Conservation (phyloP, 2,113 vertebrate genomes). For the Ctenodactylus gundi region DNA sequence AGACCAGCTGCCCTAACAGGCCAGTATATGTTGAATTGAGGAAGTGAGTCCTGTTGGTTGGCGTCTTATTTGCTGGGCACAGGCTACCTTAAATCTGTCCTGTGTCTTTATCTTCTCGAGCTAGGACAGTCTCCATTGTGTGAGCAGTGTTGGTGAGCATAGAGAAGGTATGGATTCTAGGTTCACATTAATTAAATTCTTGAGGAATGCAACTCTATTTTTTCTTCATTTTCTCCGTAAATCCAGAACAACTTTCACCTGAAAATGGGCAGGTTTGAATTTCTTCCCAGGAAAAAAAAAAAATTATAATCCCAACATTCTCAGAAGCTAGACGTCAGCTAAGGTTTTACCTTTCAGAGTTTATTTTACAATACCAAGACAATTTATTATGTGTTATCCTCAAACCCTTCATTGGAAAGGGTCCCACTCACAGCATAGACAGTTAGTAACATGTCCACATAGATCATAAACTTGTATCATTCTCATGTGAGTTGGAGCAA, state of each 20-base stretch:
- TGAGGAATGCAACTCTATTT: not conserved
- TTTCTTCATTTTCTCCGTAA: not conserved
- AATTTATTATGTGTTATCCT: not conserved
- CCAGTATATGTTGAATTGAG: not conserved
- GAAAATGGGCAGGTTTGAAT: not conserved
- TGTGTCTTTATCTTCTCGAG: not conserved
- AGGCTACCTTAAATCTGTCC: not conserved
- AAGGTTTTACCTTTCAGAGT: not conserved
- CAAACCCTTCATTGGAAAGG: not conserved
- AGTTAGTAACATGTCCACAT: not conserved
- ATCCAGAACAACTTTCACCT: not conserved
- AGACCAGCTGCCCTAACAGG: not conserved
- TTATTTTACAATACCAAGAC: not conserved
- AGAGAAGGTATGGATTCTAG: not conserved
- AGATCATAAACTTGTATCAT: not conserved
- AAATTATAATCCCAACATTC: no score
- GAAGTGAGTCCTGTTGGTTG: not conserved
- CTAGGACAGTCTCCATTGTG: not conserved
- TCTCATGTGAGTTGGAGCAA: not conserved
- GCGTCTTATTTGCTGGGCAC: not conserved
- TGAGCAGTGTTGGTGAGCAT: not conserved
- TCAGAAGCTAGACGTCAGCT: not conserved
- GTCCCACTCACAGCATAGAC: no score
- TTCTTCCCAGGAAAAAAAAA: not conserved
- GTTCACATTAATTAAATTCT: not conserved